Conservation (phyloP, 1,140 invertebrate genomes). For the Drosophila melanica region DNA sequence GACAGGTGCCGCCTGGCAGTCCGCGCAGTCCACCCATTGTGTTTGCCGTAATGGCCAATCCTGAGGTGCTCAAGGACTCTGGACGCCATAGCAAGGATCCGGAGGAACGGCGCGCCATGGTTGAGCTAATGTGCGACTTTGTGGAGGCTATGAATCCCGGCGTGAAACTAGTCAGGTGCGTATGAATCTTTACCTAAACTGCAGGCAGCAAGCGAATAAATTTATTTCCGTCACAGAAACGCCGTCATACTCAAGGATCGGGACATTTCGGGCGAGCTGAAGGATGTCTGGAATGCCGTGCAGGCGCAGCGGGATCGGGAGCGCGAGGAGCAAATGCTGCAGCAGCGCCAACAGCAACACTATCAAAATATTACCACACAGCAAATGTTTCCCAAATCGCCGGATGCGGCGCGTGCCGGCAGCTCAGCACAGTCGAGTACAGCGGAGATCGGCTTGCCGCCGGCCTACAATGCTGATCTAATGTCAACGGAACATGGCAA, state of each 20-base stretch:
- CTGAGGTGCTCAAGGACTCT: constrained; percentile 87
- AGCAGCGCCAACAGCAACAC: constrained; percentile 77
- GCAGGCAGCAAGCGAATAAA: background rate
- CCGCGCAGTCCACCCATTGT: constrained; percentile 86
- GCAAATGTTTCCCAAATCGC: constrained; percentile 80
- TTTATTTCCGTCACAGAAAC: constrained; percentile 67
- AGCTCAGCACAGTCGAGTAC: constrained; percentile 46
- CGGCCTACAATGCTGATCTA: constrained; percentile 60
- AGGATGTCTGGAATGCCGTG: constrained; percentile 89
- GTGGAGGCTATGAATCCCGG: constrained; percentile 89
- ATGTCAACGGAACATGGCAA: constrained; percentile 58
- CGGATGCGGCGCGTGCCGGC: constrained; percentile 62
- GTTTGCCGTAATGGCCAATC: constrained; percentile 89
- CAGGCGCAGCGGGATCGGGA: constrained; percentile 87
- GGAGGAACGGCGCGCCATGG: constrained; percentile 87
- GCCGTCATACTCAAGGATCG: constrained; percentile 88
- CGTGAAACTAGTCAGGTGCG: constrained; percentile 85
- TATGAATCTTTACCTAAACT: background rate
- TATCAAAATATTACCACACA: constrained; percentile 81
- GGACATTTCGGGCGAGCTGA: constrained; percentile 89
- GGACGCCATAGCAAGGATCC: constrained; percentile 88
- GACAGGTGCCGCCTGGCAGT: constrained; percentile 85
- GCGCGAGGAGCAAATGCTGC: constrained; percentile 83
- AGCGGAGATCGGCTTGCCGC: constrained; percentile 45
- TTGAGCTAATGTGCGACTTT: constrained; percentile 88